phyloP scores from a whole-genome alignment of 2,888 invertebrate species.

The Stenchaetothrips biformis region DNA sequence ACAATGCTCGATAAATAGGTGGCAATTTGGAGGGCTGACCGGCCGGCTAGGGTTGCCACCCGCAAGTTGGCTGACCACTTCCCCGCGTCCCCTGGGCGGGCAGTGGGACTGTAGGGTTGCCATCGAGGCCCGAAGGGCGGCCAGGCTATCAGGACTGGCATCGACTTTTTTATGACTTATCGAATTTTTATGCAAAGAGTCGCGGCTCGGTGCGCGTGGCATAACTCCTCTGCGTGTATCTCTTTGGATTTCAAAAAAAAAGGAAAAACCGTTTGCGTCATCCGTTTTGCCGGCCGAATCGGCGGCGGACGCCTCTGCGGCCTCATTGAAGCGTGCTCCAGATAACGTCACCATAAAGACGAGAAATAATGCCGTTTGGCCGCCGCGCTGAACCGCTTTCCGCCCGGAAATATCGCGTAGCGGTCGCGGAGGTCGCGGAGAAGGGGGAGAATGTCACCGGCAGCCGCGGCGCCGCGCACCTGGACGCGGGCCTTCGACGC shows the following conservation, averaged over 20 bases:
- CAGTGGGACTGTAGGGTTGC: too few species aligned
- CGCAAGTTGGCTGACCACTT: too few species aligned
- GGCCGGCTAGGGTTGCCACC: too few species aligned
- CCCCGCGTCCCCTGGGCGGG: too few species aligned
- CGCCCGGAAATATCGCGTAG: background rate
- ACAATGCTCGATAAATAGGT: too few species aligned
- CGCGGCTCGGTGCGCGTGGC: background rate
- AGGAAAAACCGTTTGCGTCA: background rate
- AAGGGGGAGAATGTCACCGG: background rate
- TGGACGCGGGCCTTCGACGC: background rate
- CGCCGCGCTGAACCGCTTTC: background rate
- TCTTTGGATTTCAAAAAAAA: too few species aligned
- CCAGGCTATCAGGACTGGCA: background rate
- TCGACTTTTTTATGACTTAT: constrained; percentile 24
- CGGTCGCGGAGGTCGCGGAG: background rate
- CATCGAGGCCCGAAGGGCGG: background rate
- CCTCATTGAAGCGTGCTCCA: constrained; percentile 16
- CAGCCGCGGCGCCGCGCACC: background rate
- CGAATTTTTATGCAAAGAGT: constrained; percentile 21
- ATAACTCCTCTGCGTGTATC: background rate
- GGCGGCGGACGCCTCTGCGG: background rate
- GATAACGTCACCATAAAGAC: constrained; percentile 24
- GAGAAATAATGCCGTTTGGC: constrained; percentile 1
- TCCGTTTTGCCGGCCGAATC: background rate
- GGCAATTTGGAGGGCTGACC: too few species aligned